A percentile compares a stretch with the other conserved stretches of the same genome.
Conservation (phyloP, 2,797 vertebrate species). For the Eulemur mongoz region DNA sequence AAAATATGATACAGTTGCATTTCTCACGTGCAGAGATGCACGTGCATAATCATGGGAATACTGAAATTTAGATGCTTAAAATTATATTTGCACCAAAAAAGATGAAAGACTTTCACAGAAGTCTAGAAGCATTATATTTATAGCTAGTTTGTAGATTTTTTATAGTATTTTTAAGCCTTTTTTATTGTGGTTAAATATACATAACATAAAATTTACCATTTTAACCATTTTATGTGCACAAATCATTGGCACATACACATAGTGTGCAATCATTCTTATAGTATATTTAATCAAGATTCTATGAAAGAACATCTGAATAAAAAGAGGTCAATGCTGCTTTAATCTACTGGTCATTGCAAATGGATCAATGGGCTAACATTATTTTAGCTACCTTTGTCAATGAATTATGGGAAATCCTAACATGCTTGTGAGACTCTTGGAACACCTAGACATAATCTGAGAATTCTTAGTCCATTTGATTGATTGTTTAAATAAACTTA, state of each 20-base stretch:
- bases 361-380: neutral
- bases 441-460: neutral
- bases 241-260: neutral
- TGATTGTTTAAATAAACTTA: neutral
- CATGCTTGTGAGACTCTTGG: neutral
- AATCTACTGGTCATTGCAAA: neutral
- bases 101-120: neutral
- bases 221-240: neutral
- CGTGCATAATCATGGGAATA: neutral
- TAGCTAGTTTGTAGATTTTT: neutral
- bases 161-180: neutral
- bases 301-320: conserved; percentile 19
- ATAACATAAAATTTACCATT: neutral
- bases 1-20: neutral
- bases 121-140: neutral
- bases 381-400: neutral
- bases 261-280: neutral
- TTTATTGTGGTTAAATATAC: neutral
- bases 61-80: neutral
- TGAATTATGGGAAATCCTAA: neutral
- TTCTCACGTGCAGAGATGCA: neutral
- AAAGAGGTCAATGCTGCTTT: neutral
- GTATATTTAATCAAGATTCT: neutral
- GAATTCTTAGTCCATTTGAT: neutral
- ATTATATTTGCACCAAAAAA: neutral